A percentile compares a stretch with the other conserved stretches of the same genome.
These are phyloP conservation scores for Dusona sp. DNA, from an alignment of 2,888 invertebrate species.

Conservation along the genomic window DNA sequence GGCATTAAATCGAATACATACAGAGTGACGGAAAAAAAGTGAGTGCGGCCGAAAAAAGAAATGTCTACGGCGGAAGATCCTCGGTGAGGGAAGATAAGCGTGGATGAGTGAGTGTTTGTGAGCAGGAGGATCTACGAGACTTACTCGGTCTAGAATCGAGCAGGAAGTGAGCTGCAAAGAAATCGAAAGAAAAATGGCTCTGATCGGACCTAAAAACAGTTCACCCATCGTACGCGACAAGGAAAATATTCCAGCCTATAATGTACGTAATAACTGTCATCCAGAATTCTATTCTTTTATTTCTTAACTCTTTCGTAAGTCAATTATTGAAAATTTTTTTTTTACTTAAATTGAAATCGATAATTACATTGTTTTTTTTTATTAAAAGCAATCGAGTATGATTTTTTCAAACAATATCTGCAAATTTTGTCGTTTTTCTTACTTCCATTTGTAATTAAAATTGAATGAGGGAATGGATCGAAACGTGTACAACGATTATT, in stretches of 20 bases:
- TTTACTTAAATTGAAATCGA: neutral
- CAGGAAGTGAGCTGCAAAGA: conserved; percentile 41
- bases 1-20: conserved; percentile 56
- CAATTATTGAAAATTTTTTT: neutral
- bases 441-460: neutral
- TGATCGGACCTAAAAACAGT: conserved; percentile 88
- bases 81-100: conserved; percentile 51
- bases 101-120: conserved; percentile 24
- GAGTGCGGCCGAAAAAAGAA: conserved; percentile 38
- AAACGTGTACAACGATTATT: neutral
- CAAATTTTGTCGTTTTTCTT: neutral
- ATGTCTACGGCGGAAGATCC: conserved; percentile 55
- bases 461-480: neutral
- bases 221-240: conserved; percentile 89
- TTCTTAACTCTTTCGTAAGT: neutral
- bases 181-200: conserved; percentile 76
- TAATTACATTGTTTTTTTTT: neutral
- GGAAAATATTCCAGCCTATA: conserved; percentile 89
- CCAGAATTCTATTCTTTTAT: neutral
- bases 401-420: neutral
- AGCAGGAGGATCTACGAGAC: conserved; percentile 25
- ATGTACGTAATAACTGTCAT: conserved; percentile 85
- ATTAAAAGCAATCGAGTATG: too few relatives aligned
- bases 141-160: conserved; percentile 39
- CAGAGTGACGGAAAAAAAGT: conserved; percentile 6